phyloP scores from a whole-genome alignment of 2,113 vertebrate genomes.

The Buteo buteo region DNA sequence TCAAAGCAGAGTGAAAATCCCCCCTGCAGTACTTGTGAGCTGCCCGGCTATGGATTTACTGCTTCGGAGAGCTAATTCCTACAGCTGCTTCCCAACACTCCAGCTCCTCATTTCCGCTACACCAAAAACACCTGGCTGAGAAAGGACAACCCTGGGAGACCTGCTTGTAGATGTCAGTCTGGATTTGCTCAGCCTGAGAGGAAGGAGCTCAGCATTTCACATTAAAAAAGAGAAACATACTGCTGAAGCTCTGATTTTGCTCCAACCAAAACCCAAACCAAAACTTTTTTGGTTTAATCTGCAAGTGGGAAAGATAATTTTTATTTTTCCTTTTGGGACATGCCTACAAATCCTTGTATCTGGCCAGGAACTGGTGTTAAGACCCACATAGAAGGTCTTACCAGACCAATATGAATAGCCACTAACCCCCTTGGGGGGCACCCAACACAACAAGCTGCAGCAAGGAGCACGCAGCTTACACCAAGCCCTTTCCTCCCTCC shows the following conservation, averaged over 20 bases:
- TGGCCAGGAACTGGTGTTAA: background rate
- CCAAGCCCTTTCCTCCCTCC: background rate
- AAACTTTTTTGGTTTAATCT: background rate
- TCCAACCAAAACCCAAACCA: background rate
- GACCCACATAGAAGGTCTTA: background rate
- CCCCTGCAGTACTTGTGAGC: background rate
- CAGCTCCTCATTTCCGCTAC: background rate
- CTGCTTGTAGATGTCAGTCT: background rate
- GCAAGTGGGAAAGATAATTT: background rate
- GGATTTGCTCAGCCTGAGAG: background rate
- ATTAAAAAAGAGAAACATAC: background rate
- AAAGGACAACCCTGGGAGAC: background rate
- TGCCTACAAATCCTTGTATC: background rate
- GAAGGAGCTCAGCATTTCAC: background rate
- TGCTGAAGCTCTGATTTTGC: background rate
- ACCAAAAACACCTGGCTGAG: background rate
- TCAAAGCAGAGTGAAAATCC: background rate
- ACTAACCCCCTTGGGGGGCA: background rate
- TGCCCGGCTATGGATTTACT: conserved; percentile 5
- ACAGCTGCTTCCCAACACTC: conserved; percentile 29
- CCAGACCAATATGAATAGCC: background rate
- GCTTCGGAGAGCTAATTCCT: background rate
- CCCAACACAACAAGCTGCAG: background rate
- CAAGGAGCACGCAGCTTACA: rapidly evolving
- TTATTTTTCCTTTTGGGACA: background rate